Evolutionary conservation across 2,888 invertebrate genomes (phyloP), one percentile per base, ranked within the genome.

Genomic region (Kuschelorhynchus macadamiae): DNA sequence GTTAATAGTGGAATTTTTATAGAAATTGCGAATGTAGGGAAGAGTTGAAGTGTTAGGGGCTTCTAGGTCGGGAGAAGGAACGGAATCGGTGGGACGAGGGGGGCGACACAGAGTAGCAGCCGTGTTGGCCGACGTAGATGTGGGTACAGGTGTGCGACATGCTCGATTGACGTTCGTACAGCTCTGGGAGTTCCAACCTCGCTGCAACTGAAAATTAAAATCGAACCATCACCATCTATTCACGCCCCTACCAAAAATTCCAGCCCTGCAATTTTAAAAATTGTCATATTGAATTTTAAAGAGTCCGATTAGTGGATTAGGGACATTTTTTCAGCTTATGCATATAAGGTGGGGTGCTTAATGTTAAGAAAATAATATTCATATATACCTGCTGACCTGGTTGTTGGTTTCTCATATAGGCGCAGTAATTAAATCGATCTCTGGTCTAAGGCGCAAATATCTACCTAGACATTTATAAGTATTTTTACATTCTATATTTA

Each of bases 171-270:
- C 82, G 80, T 82, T 84, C 76, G 81, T 82, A 76, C 83, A 83
- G 82, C 85, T 85, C 79, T 83, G 84, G 78, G 85, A 84, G 80
- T 83, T 85, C 86, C 85, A 85, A 74, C 83, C 83, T 80, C 84
- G 84, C 78, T 85, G 85, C 77, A 85, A 83, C 83, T 84, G 83
- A 77, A 84, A 76, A 74, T 71, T 71, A 76, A 74, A 71, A 67
- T 65, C 47, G 52, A 55, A 73, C 75, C 76, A 69, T 76, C 76
- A 76, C 76, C 76, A 67, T 53, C 46, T 64, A 20, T 57, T 33
- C 57, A 55, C 18, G 16, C 46, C 62, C 56, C 14, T 12, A 49
- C 39, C 55, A 46, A 66, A 53, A 63, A 53, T 50, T 36, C 21
- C 18, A 53, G 33, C 14, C 30, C 56, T 57, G 56, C 56, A 57